A percentile compares a stretch with the other conserved stretches of the same genome.
Conservation (phyloP, 1,140 invertebrate genomes). For the Lycorma delicatula region DNA sequence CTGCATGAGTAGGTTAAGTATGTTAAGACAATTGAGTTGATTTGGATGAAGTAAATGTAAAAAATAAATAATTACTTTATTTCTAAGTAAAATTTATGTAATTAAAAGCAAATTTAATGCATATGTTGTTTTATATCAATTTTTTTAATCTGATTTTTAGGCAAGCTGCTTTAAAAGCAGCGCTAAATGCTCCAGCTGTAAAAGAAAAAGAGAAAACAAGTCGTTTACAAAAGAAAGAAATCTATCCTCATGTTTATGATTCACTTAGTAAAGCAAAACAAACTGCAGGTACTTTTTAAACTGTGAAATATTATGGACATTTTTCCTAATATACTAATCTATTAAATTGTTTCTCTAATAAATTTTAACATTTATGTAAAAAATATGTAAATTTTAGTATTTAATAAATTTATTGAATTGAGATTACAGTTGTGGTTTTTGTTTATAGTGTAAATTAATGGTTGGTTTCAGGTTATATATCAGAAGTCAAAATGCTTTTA, state of each 20-base stretch:
- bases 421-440: not conserved
- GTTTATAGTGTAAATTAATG: conserved; percentile 15
- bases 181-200: conserved; percentile 20
- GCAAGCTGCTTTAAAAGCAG: conserved; percentile 38
- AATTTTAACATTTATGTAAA: conserved; percentile 7
- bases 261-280: conserved; percentile 57
- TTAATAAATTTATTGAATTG: not conserved
- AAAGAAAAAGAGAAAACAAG: conserved; percentile 33
- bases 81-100: no score
- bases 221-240: conserved; percentile 42
- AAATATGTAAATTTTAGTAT: conserved; percentile 8
- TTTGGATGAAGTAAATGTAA: no score
- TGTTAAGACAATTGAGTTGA: no score
- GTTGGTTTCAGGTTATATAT: conserved; percentile 55
- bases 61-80: no score
- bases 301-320: not conserved
- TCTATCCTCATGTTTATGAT: conserved; percentile 82
- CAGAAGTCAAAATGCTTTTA: conserved; percentile 67
- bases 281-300: conserved; percentile 42
- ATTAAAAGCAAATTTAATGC: no score
- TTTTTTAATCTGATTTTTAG: no score
- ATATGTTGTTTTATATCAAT: no score
- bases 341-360: not conserved
- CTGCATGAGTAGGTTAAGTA: no score
- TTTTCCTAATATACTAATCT: not conserved